These are phyloP conservation scores for Mesoligia furuncula DNA, from an alignment of 2,888 invertebrate species.

Conservation along the genomic window DNA sequence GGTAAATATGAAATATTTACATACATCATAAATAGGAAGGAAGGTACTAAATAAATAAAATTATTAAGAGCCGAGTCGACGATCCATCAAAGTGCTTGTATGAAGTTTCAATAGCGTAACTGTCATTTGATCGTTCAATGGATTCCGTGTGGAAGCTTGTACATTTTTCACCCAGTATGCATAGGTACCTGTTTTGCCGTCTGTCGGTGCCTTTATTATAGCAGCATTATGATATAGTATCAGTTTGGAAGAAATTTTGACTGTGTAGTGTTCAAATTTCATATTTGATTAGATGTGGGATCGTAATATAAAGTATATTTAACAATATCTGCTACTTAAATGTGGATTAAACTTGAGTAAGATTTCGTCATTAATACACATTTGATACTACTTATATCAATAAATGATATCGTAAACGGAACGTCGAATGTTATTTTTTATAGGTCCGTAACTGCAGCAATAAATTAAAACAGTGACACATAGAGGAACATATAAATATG, in stretches of 20 bases:
- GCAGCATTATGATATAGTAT: neutral
- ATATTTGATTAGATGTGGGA: neutral
- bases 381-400: neutral
- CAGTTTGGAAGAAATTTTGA: neutral
- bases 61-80: conserved; percentile 32
- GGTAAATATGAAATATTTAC: conserved; percentile 56
- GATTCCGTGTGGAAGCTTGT: conserved; percentile 16
- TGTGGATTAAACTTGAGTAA: neutral
- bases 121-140: conserved; percentile 45
- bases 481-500: conserved; percentile 38
- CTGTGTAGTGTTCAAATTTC: neutral
- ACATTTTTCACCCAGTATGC: conserved; percentile 30
- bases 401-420: conserved; percentile 26
- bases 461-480: conserved; percentile 31
- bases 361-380: conserved; percentile 8
- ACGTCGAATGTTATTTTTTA: conserved; percentile 7
- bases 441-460: neutral
- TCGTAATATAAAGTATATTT: conserved; percentile 3
- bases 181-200: conserved; percentile 27
- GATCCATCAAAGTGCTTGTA: conserved; percentile 39
- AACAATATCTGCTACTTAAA: neutral
- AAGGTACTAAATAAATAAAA: conserved; percentile 45
- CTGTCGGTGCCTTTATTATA: neutral
- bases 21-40: conserved; percentile 32
- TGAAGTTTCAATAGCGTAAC: conserved; percentile 47